Base-by-base conservation (phyloP, 1,140 invertebrate genomes). In the Adoxophyes honmai region DNA sequence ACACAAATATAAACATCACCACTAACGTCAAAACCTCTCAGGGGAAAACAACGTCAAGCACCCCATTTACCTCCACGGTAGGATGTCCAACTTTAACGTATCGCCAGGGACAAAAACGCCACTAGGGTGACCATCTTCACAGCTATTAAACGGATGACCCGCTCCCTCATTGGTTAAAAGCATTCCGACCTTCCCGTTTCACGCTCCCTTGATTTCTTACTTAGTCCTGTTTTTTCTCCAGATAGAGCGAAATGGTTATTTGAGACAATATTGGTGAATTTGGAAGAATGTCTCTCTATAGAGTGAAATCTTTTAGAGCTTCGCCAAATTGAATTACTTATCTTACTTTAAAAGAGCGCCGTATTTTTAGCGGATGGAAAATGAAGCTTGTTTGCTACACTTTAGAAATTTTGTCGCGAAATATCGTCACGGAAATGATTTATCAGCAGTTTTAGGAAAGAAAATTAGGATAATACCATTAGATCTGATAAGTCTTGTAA, bases 51-150 rank as follows among this genome's bases (percentile, higher is more conserved):
- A 28, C 6, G 21, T 6, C 21, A 28, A 28, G 21, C 21, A 28
- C 21, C 21, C 21, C 21, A 28, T 28, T 28, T 28, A 28, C 39
- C 42, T 28, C 10, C 1, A 10, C 18, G 18, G 16, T 28, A 48
- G 16, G 21, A 18, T 48, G 42, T 4, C 42, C 42, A 48, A 28
- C 42, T 48, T 48, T 18, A 48, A 16, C 42, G n/a, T 8, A 13
- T 48, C 42, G 21, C 18, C 21, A 5, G 42, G 42, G 42, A 48
- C 18, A 48, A 48, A 44, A 48, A 48, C 21, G 2, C 2, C 42
- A 48, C 42, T 48, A 48, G 42, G 42, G 42, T 48, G 18, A 48
- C 42, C 16, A 48, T 48, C 42, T 48, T 33, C 42, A 33, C 42
- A 18, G 42, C 42, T 48, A 33, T 48, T 48, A 48, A 48, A 33